These are phyloP conservation scores for Diorhabda carinulata DNA, from an alignment of 1,140 invertebrate genomes.

Conservation along the genomic window DNA sequence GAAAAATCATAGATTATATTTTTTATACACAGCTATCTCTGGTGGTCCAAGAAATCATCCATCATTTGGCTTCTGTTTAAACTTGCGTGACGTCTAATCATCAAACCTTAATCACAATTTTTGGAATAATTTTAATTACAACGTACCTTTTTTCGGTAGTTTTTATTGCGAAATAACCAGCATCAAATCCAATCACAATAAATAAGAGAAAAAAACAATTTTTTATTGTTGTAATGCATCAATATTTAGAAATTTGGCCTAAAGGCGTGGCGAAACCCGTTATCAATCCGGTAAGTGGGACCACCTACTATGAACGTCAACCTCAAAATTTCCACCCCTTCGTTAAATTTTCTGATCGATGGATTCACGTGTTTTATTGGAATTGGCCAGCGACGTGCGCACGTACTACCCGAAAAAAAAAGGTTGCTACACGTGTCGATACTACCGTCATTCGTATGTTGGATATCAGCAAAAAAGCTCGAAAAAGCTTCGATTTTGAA, in stretches of 20 bases:
- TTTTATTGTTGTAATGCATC: not conserved
- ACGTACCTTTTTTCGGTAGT: not conserved
- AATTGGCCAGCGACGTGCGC: not conserved
- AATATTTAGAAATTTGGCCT: not conserved
- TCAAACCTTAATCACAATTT: conserved; percentile 1
- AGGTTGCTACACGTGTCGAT: not conserved
- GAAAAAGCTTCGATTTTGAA: too few relatives aligned
- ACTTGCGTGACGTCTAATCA: not conserved
- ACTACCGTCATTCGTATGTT: too few relatives aligned
- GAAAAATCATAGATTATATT: too few relatives aligned
- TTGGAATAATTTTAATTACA: not conserved
- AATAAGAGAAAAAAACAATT: not conserved
- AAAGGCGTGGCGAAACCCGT: not conserved
- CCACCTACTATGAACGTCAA: not conserved
- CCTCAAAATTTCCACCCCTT: not conserved
- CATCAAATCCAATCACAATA: not conserved
- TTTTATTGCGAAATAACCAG: not conserved
- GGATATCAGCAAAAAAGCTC: too few relatives aligned
- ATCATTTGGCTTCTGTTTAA: conserved; percentile 1
- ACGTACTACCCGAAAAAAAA: not conserved
- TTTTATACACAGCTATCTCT: not conserved
- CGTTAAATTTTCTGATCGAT: conserved; percentile 1
- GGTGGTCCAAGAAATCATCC: not conserved
- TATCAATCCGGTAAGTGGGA: not conserved
- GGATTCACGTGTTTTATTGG: not conserved